Evolutionary conservation across 2,888 invertebrate species (phyloP), one percentile per base, ranked within the genome.

Genomic region (Venusia cambrica): DNA sequence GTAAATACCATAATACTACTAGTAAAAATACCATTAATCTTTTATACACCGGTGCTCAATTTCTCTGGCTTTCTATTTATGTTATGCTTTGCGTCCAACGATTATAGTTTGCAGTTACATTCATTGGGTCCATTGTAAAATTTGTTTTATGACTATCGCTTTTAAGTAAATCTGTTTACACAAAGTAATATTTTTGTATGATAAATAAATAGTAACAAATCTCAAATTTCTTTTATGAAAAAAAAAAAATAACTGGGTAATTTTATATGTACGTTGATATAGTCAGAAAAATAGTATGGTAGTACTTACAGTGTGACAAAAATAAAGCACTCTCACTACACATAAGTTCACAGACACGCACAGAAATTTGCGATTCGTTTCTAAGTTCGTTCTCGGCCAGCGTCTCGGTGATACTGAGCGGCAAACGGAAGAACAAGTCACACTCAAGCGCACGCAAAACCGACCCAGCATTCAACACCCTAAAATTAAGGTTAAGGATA

Each of bases 401-500:
- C 70, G 84, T 73, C 74, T 76, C 73, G 58, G 65, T 71, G 62
- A 67, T 78, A 87, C 85, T 85, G 84, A 83, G 67, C 74, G 63
- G 55, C 54, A 63, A 61, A 67, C 73, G 74, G 80, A 77, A 80
- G 75, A 79, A 60, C 65, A 51, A 71, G 66, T 60, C 53, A 49
- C 57, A 78, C 80, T 78, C 76, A 44, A 46, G 75, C 81, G 80
- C 79, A 72, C 73, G 71, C 63, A 54, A 72, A 75, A 67, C 57
- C 52, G 68, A 69, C 72, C 64, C 65, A 68, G 69, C 59, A 65
- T 63, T 70, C 73, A 70, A 69, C 70, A 68, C 70, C 73, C 73
- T 63, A 67, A 68, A 63, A 76, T 81, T 75, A 79, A 81, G 84
- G 81, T 84, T 83, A 76, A 84, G 84, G 80, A 81, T 84, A 81